These are phyloP conservation scores for Gryllus longicercus DNA, from an alignment of 2,888 invertebrate genomes.

Conservation along the genomic window DNA sequence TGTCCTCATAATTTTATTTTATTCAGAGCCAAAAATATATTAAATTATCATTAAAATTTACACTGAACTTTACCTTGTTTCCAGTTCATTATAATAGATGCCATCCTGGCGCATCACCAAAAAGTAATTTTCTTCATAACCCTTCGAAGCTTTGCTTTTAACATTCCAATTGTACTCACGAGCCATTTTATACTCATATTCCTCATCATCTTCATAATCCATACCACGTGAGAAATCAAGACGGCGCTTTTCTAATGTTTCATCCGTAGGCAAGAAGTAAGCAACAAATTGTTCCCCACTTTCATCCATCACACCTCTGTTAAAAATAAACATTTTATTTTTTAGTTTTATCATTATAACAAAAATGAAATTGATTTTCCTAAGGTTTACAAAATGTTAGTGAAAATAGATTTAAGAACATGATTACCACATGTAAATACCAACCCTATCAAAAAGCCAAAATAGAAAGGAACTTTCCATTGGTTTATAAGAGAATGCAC, in stretches of 20 bases:
- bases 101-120: slow-evolving; percentile 86
- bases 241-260: slow-evolving; percentile 84
- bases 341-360: not conserved
- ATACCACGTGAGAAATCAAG: slow-evolving; percentile 71
- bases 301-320: slow-evolving; percentile 97
- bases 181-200: slow-evolving; percentile 96
- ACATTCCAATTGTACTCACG: slow-evolving; percentile 99
- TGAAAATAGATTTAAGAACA: no score
- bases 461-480: not conserved
- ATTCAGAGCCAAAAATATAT: no score
- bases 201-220: slow-evolving; percentile 83
- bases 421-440: no score
- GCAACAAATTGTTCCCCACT: slow-evolving; percentile 99
- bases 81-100: slow-evolving; percentile 92
- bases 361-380: not conserved
- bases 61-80: slow-evolving; percentile 57
- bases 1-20: no score
- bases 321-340: slow-evolving; percentile 39
- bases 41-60: no score
- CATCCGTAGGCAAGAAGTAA: slow-evolving; percentile 93
- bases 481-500: not conserved
- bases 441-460: not conserved
- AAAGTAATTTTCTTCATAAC: slow-evolving; percentile 97
- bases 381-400: not conserved
- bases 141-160: slow-evolving; percentile 91